A percentile compares a stretch with the other conserved stretches of the same genome.
Evolutionary conservation across 2,888 invertebrate species (phyloP).

Genomic region (Dorcus hopei): DNA sequence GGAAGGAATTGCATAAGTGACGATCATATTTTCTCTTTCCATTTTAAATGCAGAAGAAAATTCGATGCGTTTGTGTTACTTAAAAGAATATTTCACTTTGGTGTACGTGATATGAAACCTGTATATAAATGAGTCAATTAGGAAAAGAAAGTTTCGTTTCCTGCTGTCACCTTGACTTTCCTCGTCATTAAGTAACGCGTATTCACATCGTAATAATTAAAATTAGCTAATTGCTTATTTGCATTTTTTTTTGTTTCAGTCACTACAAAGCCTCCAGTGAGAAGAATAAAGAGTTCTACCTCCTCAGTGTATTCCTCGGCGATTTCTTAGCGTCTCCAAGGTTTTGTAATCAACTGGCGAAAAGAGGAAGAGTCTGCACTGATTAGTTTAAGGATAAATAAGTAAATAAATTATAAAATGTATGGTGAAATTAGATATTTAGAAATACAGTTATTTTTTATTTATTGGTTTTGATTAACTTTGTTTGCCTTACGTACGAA

Average conservation of each 20-base stretch:
- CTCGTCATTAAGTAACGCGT: too few species aligned
- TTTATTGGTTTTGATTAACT: neutral
- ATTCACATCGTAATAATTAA: too few species aligned
- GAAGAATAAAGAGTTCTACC: slow-evolving; percentile 75
- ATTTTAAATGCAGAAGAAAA: too few species aligned
- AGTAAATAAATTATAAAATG: neutral
- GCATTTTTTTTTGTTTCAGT: slow-evolving; percentile 51
- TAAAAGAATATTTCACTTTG: too few species aligned
- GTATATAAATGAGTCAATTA: neutral
- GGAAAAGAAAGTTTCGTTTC: neutral
- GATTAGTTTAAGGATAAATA: slow-evolving; percentile 23
- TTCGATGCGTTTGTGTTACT: too few species aligned
- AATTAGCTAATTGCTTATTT: slow-evolving; percentile 2
- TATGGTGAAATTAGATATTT: neutral
- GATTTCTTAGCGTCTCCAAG: slow-evolving; percentile 79
- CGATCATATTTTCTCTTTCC: too few species aligned
- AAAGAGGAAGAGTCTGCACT: slow-evolving; percentile 54
- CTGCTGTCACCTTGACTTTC: neutral
- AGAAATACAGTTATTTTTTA: neutral
- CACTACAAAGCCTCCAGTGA: slow-evolving; percentile 75
- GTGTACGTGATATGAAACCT: neutral
- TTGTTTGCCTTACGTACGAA: too few species aligned
- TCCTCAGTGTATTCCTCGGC: slow-evolving; percentile 81
- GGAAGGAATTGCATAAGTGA: too few species aligned
- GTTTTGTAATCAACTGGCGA: slow-evolving; percentile 77